Percentiles rank a stretch among this genome's conserved stretches.
Conservation (phyloP, 2,113 vertebrate species). For the Theropithecus gelada region DNA sequence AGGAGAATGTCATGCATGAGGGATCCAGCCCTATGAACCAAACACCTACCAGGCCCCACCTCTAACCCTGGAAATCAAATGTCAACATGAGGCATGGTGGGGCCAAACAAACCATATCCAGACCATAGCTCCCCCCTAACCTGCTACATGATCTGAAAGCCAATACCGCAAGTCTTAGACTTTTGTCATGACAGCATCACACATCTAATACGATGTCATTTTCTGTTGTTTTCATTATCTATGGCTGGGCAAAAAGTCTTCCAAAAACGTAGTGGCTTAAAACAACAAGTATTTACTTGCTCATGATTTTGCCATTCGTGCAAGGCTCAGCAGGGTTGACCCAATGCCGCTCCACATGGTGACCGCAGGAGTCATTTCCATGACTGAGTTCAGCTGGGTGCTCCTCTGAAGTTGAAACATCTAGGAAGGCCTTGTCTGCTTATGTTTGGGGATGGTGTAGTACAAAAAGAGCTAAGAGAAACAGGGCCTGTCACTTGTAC, state of each 20-base stretch:
- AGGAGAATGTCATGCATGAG: not conserved
- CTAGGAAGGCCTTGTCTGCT: not conserved
- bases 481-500: not conserved
- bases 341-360: too few species aligned
- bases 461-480: not conserved
- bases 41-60: not conserved
- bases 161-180: not conserved
- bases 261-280: not conserved
- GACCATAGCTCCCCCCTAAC: not conserved
- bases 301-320: not conserved
- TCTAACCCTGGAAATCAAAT: not conserved
- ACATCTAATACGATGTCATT: not conserved
- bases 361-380: fast-evolving
- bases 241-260: not conserved
- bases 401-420: not conserved
- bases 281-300: not conserved
- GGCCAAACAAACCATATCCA: not conserved
- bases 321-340: not conserved
- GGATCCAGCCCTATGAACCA: not conserved
- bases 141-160: not conserved
- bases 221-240: not conserved
- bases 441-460: not conserved
- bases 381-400: not conserved
- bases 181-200: not conserved
- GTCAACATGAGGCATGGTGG: not conserved